A percentile compares a stretch with the other conserved stretches of the same genome.
These are phyloP conservation scores for Andrena minutula DNA, from an alignment of 2,888 invertebrate species.

Conservation along the genomic window DNA sequence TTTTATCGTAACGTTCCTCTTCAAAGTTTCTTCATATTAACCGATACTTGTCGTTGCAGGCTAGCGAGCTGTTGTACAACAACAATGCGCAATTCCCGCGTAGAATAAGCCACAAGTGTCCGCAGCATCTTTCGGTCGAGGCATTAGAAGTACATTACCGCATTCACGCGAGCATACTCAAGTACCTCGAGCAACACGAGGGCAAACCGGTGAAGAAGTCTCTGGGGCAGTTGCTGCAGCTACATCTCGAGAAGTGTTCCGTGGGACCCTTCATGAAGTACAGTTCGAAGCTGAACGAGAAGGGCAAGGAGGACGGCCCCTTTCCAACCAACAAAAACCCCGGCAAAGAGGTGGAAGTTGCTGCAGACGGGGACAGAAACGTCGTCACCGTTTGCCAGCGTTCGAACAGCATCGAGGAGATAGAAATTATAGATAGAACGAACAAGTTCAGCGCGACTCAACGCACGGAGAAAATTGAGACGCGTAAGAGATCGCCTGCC, in stretches of 20 bases:
- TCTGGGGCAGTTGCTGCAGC: conserved; percentile 87
- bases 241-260: conserved; percentile 86
- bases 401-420: conserved; percentile 77
- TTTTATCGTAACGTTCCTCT: conserved; percentile 19
- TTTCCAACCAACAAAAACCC: conserved; percentile 52
- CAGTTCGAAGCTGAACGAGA: conserved; percentile 84
- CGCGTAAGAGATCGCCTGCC: conserved; percentile 73
- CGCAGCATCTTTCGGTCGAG: conserved; percentile 94
- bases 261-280: conserved; percentile 86
- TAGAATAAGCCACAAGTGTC: conserved; percentile 94
- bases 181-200: conserved; percentile 92
- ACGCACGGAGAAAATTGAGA: conserved; percentile 69
- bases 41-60: conserved; percentile 85
- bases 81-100: conserved; percentile 94
- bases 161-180: conserved; percentile 95
- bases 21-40: not conserved
- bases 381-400: conserved; percentile 68
- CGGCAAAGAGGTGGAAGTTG: conserved; percentile 54
- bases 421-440: conserved; percentile 71
- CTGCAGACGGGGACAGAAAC: conserved; percentile 74
- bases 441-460: conserved; percentile 54
- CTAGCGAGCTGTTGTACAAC: conserved; percentile 91
- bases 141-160: conserved; percentile 94
- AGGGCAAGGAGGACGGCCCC: conserved; percentile 67
- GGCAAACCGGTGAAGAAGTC: conserved; percentile 88